phyloP scores from a whole-genome alignment of 2,888 invertebrate species.

The Agrochola lychnidis region DNA sequence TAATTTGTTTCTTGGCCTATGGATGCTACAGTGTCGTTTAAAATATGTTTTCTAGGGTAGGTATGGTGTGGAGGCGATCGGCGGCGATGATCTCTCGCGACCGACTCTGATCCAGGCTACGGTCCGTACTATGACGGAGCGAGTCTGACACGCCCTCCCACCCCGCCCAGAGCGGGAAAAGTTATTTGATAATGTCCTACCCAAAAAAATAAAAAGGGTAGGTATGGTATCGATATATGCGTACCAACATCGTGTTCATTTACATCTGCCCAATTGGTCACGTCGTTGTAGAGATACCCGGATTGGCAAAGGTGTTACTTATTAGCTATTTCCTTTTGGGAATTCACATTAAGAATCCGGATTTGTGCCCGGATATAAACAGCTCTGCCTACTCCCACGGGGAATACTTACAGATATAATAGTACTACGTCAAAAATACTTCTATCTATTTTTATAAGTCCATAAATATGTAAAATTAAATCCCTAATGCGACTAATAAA shows the following conservation, averaged over 20 bases:
- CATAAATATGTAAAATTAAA: no score
- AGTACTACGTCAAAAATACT: not conserved
- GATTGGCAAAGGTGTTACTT: not conserved
- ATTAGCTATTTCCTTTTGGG: not conserved
- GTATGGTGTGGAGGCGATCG: no score
- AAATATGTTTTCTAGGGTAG: not conserved
- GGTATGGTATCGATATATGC: not conserved
- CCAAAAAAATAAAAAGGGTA: no score
- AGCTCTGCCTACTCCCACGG: no score
- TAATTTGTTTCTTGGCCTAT: not conserved
- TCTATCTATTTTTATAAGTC: not conserved
- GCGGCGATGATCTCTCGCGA: no score
- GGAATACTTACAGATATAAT: no score
- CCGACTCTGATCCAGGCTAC: no score
- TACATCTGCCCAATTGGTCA: not conserved
- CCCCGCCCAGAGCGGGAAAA: no score
- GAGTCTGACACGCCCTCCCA: no score
- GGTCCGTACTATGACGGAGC: no score
- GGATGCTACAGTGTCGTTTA: not conserved
- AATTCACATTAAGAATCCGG: not conserved
- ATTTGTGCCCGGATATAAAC: not conserved
- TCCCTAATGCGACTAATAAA: no score
- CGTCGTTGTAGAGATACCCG: not conserved
- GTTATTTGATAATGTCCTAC: no score
- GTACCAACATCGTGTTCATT: not conserved